A percentile compares a stretch with the other conserved stretches of the same genome.
Evolutionary conservation across 2,888 invertebrate species (phyloP).

Genomic region (Ethmia dodecea): DNA sequence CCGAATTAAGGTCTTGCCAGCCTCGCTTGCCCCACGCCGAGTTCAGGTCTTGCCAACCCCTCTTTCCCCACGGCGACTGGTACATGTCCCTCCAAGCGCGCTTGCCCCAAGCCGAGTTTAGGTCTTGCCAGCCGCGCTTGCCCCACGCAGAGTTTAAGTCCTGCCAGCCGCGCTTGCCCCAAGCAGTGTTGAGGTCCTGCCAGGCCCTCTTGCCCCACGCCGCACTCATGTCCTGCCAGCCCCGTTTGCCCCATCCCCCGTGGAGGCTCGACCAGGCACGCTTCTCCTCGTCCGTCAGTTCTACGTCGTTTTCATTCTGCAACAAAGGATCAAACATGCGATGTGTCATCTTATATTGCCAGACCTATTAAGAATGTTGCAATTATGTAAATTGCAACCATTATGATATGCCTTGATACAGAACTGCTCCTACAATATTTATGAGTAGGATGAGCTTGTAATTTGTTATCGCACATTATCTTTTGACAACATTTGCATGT

Average conservation of each 20-base stretch:
- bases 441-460: too few relatives aligned
- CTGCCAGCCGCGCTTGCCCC: conserved; percentile 77
- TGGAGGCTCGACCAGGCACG: conserved; percentile 79
- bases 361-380: too few relatives aligned
- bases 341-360: too few relatives aligned
- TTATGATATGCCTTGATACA: too few relatives aligned
- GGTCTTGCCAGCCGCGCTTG: conserved; percentile 77
- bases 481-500: too few relatives aligned
- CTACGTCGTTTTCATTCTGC: conserved; percentile 61
- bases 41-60: conserved; percentile 71
- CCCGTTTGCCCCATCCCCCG: conserved; percentile 72
- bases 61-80: conserved; percentile 76
- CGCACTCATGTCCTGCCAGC: conserved; percentile 74
- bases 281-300: conserved; percentile 77
- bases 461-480: too few relatives aligned
- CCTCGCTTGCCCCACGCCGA: conserved; percentile 70
- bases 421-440: too few relatives aligned
- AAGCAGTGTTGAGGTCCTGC: conserved; percentile 63
- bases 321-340: too few relatives aligned
- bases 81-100: conserved; percentile 79
- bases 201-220: conserved; percentile 80
- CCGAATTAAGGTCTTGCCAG: conserved; percentile 74
- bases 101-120: conserved; percentile 77
- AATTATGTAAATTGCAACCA: too few relatives aligned
- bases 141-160: conserved; percentile 74